Conservation (phyloP, 92 coral and sea anemone species). For the Diadumene lineata region DNA sequence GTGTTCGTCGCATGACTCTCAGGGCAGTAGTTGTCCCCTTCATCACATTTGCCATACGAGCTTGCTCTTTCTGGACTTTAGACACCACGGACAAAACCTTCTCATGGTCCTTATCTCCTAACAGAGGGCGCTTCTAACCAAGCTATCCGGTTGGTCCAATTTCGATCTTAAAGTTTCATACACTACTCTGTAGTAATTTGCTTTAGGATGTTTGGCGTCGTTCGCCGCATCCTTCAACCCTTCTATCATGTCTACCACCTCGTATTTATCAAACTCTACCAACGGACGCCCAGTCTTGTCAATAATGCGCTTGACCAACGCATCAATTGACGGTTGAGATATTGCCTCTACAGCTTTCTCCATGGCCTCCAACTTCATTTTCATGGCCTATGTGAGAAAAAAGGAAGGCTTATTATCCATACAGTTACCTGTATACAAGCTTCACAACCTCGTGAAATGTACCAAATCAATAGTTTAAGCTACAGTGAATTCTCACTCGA, state of each 20-base stretch:
- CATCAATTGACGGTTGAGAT: slow-evolving; percentile 38
- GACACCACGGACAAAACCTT: slow-evolving; percentile 25
- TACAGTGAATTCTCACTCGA: too few relatives aligned
- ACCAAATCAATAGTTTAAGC: too few relatives aligned
- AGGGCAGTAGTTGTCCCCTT: too few relatives aligned
- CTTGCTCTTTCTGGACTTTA: slow-evolving; percentile 41
- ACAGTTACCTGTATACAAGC: too few relatives aligned
- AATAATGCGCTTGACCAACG: slow-evolving; percentile 24
- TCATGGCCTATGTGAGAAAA: too few relatives aligned
- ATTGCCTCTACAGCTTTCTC: too few relatives aligned
- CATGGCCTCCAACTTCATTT: too few relatives aligned
- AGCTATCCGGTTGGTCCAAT: slow-evolving; percentile 20
- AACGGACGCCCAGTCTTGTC: slow-evolving; percentile 36
- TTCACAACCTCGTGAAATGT: too few relatives aligned
- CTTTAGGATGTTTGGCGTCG: slow-evolving; percentile 38
- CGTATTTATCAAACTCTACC: slow-evolving; percentile 34
- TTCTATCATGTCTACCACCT: slow-evolving; percentile 35
- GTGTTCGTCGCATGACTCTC: too few relatives aligned
- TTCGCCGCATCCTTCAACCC: slow-evolving; percentile 33
- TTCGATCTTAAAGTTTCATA: slow-evolving; percentile 42
- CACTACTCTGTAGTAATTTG: slow-evolving; percentile 23
- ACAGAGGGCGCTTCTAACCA: slow-evolving; percentile 26
- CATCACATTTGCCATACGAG: too few relatives aligned
- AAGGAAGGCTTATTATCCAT: too few relatives aligned
- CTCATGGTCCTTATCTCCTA: slow-evolving; percentile 55